Conservation (phyloP, 2,888 invertebrate genomes). For the Phyllotreta striolata region DNA sequence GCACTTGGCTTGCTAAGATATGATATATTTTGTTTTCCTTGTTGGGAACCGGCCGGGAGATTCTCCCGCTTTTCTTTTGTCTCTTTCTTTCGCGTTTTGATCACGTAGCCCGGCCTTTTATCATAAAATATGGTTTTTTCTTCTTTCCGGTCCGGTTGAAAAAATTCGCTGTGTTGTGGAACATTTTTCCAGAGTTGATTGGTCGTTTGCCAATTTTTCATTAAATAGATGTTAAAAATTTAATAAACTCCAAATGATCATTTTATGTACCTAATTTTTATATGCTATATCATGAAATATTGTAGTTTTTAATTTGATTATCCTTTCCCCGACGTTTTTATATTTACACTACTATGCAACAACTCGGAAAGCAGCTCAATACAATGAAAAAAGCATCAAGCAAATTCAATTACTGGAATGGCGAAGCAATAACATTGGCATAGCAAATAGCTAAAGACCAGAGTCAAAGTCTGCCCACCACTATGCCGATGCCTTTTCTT, state of each 20-base stretch:
- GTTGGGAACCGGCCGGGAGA: slow-evolving; percentile 30
- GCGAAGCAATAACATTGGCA: slow-evolving; percentile 43
- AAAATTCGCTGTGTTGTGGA: no score
- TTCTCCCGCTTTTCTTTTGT: slow-evolving; percentile 18
- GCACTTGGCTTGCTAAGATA: slow-evolving; percentile 55
- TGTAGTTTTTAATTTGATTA: background rate
- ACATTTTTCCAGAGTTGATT: no score
- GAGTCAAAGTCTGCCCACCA: slow-evolving; percentile 15
- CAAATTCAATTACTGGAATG: slow-evolving; percentile 44
- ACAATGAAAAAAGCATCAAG: slow-evolving; percentile 37
- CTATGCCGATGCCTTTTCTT: slow-evolving; percentile 30
- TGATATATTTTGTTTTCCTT: slow-evolving; percentile 53
- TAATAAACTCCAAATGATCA: no score
- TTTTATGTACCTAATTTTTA: no score
- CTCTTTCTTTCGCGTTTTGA: slow-evolving; percentile 37
- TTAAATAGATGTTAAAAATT: no score
- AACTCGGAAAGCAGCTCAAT: slow-evolving; percentile 30
- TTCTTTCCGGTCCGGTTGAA: slow-evolving; percentile 10
- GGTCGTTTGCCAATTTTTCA: no score
- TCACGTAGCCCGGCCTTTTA: slow-evolving; percentile 37
- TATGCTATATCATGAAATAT: background rate
- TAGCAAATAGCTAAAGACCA: slow-evolving; percentile 38
- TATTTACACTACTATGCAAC: slow-evolving; percentile 17
- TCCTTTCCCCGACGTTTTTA: no score
- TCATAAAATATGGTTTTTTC: slow-evolving; percentile 43